Evolutionary conservation across 2,797 vertebrate species (phyloP), one percentile per base, ranked within the genome.

Genomic region (Rhinoraja longicauda): DNA sequence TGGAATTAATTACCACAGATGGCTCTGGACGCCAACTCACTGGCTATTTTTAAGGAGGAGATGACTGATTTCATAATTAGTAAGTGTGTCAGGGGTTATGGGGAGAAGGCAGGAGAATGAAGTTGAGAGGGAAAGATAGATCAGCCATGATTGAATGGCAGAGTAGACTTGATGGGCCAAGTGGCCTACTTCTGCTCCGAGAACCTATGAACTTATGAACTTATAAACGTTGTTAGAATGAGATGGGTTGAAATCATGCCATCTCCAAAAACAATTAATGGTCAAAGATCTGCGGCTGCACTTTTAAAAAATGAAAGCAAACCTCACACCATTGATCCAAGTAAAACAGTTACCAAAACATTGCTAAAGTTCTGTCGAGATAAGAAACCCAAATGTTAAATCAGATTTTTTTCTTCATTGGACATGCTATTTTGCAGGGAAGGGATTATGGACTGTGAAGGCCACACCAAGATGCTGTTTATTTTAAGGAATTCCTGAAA

Each of bases 401-500:
- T 17, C 62, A 21, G n/a, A 88, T 10, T 17, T 4, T 53, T 88
- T 88, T 88, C n/a, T 88, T 88, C 17, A 10, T 67, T 62, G 36
- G 36, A 2, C 2, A 19, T 67, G 15, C 9, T 36, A 67, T 67
- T 32, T 67, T 67, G 8, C n/a, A n/a, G 29, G 75, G 75, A 32
- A 32, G 32, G 62, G 62, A 36, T 21, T 21, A 24, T 73, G 70
- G 70, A 19, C 24, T 24, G 78, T 17, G 36, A 67, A 57, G 72
- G 75, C 90, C 70, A 92, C 90, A 92, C 90, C 90, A 92, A 92
- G 45, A 92, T 29, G 70, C 57, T 92, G 70, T 92, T 92, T 92
- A 92, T 45, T 75, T 92, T 92, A 92, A 73, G 70, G 57, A 92
- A 92, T 92, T 92, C 90, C 90, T 75, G 70, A 92, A 92, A 75